Evolutionary conservation across 2,888 invertebrate genomes (phyloP).

Genomic region (Cheilosia grossa): DNA sequence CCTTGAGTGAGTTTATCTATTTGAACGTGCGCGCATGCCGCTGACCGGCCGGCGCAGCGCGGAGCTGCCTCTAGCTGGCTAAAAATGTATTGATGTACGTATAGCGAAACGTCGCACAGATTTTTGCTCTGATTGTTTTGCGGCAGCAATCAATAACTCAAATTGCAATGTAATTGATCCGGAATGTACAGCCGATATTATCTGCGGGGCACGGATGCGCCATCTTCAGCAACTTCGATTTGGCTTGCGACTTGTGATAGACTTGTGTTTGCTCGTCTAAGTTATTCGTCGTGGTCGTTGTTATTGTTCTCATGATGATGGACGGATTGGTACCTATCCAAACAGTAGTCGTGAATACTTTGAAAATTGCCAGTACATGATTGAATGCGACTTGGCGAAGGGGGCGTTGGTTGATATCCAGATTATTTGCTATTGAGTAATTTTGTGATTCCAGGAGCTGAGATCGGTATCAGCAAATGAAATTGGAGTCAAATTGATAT

Average conservation of each 20-base stretch:
- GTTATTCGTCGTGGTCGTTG: conserved; percentile 15
- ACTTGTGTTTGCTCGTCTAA: conserved; percentile 47
- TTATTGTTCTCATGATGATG: conserved; percentile 52
- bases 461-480: conserved; percentile 22
- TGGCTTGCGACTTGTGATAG: conserved; percentile 49
- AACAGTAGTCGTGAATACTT: conserved; percentile 63
- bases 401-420: conserved; percentile 52
- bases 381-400: conserved; percentile 42
- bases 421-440: conserved; percentile 29
- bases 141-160: conserved; percentile 72
- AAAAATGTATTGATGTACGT: conserved; percentile 11
- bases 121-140: conserved; percentile 71
- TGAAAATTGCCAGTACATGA: conserved; percentile 61
- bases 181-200: conserved; percentile 66
- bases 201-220: conserved; percentile 40
- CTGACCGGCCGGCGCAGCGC: not conserved
- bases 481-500: conserved; percentile 37
- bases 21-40: conserved; percentile 48
- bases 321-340: conserved; percentile 49
- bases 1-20: conserved; percentile 45
- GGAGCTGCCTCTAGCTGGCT: not conserved
- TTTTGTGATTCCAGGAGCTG: conserved; percentile 16
- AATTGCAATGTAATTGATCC: conserved; percentile 71
- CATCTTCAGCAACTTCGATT: conserved; percentile 25
- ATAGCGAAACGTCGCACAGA: conserved; percentile 14